Evolutionary conservation across 2,113 vertebrate genomes (phyloP), one percentile per base, ranked within the genome.

Genomic region (Megaptera novaeangliae): DNA sequence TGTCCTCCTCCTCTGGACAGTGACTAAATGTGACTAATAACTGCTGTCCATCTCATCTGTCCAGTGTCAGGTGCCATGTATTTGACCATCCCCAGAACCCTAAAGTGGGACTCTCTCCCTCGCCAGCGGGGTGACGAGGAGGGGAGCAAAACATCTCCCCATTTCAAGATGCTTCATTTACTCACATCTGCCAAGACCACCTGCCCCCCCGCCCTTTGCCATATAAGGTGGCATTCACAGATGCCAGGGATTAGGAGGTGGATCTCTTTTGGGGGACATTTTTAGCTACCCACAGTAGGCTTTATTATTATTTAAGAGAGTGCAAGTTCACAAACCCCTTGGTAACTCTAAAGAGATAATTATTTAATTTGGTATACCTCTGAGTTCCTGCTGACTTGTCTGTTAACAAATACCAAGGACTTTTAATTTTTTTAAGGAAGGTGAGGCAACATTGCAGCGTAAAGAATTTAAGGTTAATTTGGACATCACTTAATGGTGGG

Each of bases 281-380:
- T 93, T 94, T 74, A 72, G n/a, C 20, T 61, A 23, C 80, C 23
- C 41, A 69, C 3, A 49, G n/a, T 74, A 90, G 15, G 1, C 55
- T 36, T 89, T 90, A 92, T 77, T 90, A 68, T 69, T 92, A 83
- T 59, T 82, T 66, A 84, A 74, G 39, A 86, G 34, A 95, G 39
- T 21, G 18, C 41, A 97, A 71, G 36, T 77, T 95, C 61, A 83
- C n/a, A 87, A 7, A 83, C 18, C 17, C 88, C 64, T 72, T 74
- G 31, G 64, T 63, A 92, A 92, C 23, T 46, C 61, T 90, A 90
- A 96, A 81, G 55, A 20, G 61, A 23, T 83, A 39, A 95, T 91
- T 77, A 91, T 80, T 96, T 86, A 94, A 63, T 96, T 93, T 8
- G 75, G n/a, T 4, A 57, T 82, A 57, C 87, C 41, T 86, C 29